These are phyloP conservation scores for Melanotaenia maccullochi DNA, from an alignment of 2,797 vertebrate species.

Conservation along the genomic window DNA sequence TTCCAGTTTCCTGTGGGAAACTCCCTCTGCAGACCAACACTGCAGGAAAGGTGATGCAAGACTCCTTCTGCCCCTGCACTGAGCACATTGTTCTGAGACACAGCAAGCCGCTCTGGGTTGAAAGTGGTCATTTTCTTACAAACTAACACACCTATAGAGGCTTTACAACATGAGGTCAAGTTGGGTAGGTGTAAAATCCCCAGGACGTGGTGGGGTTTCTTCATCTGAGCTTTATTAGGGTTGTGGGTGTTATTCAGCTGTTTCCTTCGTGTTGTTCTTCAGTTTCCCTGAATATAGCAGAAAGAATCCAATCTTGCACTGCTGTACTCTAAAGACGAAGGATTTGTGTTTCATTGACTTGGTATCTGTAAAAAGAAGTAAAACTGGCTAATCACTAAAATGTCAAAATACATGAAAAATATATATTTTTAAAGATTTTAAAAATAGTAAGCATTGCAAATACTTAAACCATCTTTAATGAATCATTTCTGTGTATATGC, in stretches of 20 bases:
- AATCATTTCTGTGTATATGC: background rate
- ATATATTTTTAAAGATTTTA: background rate
- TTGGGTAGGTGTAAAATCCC: background rate
- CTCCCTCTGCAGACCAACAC: slow-evolving; percentile 52
- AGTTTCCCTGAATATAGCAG: slow-evolving; percentile 1
- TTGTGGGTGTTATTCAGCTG: background rate
- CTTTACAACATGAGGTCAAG: background rate
- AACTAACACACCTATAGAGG: background rate
- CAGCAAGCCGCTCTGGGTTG: background rate
- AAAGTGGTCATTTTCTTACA: background rate
- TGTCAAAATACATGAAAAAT: too few species aligned
- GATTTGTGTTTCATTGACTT: slow-evolving; percentile 13
- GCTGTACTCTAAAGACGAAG: background rate
- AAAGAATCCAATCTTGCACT: background rate
- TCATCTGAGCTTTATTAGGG: background rate
- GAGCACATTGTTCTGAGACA: slow-evolving; percentile 6
- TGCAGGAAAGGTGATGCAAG: slow-evolving; percentile 55
- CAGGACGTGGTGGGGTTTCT: background rate
- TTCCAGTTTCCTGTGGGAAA: slow-evolving; percentile 65
- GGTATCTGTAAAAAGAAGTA: slow-evolving; percentile 19
- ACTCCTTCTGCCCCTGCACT: slow-evolving; percentile 10
- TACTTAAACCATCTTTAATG: background rate
- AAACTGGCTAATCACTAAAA: slow-evolving; percentile 4
- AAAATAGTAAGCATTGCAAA: background rate
- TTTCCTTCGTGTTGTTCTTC: slow-evolving; percentile 14